Evolutionary conservation across 2,113 vertebrate species (phyloP).

Genomic region (Platycercus adscitus): DNA sequence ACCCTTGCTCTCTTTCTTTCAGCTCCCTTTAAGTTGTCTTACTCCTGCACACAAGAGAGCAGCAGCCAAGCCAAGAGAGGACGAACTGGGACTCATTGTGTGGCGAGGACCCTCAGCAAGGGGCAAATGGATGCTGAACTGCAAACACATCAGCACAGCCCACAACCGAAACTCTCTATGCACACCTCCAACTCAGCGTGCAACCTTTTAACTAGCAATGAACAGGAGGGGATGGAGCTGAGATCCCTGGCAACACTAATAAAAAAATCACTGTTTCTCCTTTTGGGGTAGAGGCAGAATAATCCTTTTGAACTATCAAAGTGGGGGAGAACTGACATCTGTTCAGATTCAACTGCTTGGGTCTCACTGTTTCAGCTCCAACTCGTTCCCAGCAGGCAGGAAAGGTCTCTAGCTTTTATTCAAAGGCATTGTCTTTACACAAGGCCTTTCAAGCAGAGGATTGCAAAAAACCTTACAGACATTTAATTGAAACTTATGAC

Average conservation of each 20-base stretch:
- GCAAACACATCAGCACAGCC: not conserved
- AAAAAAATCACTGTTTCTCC: constrained; percentile 11
- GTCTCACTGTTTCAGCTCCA: constrained; percentile 27
- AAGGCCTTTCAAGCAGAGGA: constrained; percentile 20
- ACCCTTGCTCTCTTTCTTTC: not conserved
- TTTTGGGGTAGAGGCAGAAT: constrained; percentile 29
- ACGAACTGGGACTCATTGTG: fast-evolving
- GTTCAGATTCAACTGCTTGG: constrained; percentile 24
- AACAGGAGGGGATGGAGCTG: constrained; percentile 3
- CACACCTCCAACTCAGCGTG: constrained; percentile 28
- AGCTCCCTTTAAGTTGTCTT: not conserved
- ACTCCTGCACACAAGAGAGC: not conserved
- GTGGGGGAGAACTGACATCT: not conserved
- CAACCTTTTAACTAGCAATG: constrained; percentile 25
- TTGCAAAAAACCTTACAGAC: not conserved
- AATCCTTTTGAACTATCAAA: constrained; percentile 59
- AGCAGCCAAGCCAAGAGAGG: not conserved
- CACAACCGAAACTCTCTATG: not conserved
- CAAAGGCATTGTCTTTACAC: not conserved
- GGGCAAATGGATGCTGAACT: constrained; percentile 19
- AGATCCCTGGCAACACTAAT: constrained; percentile 6
- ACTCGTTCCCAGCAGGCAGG: not conserved
- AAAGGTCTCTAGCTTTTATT: constrained; percentile 32
- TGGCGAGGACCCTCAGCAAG: fast-evolving
- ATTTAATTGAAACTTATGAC: constrained; percentile 32